Conservation (phyloP, 2,797 vertebrate genomes). For the Dryobates pubescens region DNA sequence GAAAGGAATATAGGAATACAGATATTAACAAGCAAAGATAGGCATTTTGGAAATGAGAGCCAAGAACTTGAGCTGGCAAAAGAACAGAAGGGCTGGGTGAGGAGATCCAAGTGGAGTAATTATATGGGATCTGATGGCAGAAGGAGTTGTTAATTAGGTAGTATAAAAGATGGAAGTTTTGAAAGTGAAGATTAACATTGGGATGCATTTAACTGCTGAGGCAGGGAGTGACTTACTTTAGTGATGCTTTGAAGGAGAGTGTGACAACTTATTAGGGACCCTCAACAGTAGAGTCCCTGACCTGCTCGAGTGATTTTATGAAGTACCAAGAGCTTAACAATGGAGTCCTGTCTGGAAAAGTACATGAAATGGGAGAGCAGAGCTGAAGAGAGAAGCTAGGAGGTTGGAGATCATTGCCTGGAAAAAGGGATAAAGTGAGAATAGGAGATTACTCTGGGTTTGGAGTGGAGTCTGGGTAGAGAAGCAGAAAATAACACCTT, state of each 20-base stretch:
- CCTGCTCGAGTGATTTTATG: background rate
- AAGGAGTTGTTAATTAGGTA: conserved; percentile 39
- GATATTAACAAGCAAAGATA: conserved; percentile 23
- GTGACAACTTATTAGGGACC: background rate
- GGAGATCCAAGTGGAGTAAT: conserved; percentile 44
- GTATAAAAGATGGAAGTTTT: conserved; percentile 23
- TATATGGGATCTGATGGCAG: conserved; percentile 52
- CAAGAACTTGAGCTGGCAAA: conserved; percentile 32
- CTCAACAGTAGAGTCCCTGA: background rate
- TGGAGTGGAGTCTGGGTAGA: background rate
- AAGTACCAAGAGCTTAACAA: background rate
- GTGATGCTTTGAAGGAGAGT: background rate
- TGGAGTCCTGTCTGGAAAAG: background rate
- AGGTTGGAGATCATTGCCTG: background rate
- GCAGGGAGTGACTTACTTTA: background rate
- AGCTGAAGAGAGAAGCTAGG: background rate
- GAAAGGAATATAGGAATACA: background rate
- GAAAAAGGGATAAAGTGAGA: background rate
- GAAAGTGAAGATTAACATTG: background rate
- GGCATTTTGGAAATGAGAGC: conserved; percentile 28
- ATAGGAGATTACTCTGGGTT: background rate
- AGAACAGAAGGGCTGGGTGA: background rate
- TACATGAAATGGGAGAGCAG: background rate
- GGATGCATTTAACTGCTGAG: background rate
- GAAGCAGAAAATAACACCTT: background rate